phyloP scores from a whole-genome alignment of 2,888 invertebrate genomes.

The Platycnemis pennipes region DNA sequence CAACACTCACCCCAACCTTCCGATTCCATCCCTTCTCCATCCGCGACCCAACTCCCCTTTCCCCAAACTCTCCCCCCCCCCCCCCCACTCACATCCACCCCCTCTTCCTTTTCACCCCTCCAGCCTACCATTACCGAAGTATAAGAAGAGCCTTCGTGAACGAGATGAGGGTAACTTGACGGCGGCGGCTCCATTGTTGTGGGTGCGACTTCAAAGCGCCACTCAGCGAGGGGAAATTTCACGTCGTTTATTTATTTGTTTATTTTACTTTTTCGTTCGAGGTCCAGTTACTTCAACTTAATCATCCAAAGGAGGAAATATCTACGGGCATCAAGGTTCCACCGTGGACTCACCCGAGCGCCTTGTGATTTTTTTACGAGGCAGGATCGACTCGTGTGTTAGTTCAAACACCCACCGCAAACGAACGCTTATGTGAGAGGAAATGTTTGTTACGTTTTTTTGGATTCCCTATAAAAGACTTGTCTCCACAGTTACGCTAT shows the following conservation, averaged over 20 bases:
- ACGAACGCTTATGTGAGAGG: too few relatives aligned
- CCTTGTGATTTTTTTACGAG: too few relatives aligned
- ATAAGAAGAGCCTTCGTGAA: background rate
- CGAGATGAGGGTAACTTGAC: background rate
- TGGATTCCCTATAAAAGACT: too few relatives aligned
- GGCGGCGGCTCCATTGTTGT: background rate
- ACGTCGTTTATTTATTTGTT: background rate
- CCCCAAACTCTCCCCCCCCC: background rate
- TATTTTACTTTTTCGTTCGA: background rate
- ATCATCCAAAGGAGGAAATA: background rate
- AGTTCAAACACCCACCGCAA: too few relatives aligned
- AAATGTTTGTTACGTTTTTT: too few relatives aligned
- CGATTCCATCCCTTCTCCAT: background rate
- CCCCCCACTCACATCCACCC: background rate
- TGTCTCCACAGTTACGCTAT: too few relatives aligned
- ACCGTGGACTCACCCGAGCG: too few relatives aligned
- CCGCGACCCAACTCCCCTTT: too few relatives aligned
- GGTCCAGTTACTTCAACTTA: background rate
- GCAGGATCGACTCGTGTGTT: too few relatives aligned
- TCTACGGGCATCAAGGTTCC: background rate
- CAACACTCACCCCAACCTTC: background rate
- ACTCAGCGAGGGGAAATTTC: background rate
- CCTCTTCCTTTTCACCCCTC: background rate
- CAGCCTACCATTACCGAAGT: background rate
- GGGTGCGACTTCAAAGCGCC: constrained; percentile 12